Percentiles rank a stretch among this genome's conserved stretches.
phyloP scores from a whole-genome alignment of 2,113 vertebrate genomes.

The Scomber colias region DNA sequence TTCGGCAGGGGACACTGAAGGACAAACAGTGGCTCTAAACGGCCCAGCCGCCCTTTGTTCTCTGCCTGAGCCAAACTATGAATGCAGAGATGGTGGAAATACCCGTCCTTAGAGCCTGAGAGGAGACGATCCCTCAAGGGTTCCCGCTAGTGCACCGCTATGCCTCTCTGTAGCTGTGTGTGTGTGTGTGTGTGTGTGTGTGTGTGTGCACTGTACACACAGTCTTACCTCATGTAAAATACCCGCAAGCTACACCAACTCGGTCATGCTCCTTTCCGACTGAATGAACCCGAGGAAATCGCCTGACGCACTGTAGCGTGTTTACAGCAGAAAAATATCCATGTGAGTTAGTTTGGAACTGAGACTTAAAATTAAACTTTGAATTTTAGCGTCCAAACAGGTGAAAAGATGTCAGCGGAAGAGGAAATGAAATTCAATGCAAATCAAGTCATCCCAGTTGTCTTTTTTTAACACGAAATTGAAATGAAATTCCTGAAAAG shows the following conservation, averaged over 20 bases:
- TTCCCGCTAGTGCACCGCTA: constrained; percentile 23
- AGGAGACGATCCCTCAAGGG: constrained; percentile 49
- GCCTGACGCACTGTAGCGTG: constrained; percentile 52
- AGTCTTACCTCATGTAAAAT: constrained; percentile 37
- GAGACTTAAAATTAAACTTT: neutral
- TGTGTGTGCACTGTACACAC: constrained; percentile 42
- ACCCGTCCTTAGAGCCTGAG: constrained; percentile 18
- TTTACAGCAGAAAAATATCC: constrained; percentile 1
- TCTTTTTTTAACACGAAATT: neutral
- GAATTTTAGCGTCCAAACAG: neutral
- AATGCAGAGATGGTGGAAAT: constrained; percentile 55
- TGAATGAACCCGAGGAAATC: constrained; percentile 64
- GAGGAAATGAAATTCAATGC: neutral
- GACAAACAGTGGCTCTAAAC: constrained; percentile 15
- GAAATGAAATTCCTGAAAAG: neutral
- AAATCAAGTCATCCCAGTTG: neutral
- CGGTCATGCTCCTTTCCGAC: constrained; percentile 47
- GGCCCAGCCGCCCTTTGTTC: constrained; percentile 41
- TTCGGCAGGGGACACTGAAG: constrained; percentile 42
- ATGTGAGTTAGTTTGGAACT: neutral
- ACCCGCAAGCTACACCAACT: constrained; percentile 53
- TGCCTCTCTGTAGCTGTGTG: constrained; percentile 6
- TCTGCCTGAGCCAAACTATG: constrained; percentile 34
- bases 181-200: constrained; percentile 6
- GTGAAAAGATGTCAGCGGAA: neutral